Evolutionary conservation across 1,140 invertebrate species (phyloP).

Genomic region (Frieseomelitta varia): DNA sequence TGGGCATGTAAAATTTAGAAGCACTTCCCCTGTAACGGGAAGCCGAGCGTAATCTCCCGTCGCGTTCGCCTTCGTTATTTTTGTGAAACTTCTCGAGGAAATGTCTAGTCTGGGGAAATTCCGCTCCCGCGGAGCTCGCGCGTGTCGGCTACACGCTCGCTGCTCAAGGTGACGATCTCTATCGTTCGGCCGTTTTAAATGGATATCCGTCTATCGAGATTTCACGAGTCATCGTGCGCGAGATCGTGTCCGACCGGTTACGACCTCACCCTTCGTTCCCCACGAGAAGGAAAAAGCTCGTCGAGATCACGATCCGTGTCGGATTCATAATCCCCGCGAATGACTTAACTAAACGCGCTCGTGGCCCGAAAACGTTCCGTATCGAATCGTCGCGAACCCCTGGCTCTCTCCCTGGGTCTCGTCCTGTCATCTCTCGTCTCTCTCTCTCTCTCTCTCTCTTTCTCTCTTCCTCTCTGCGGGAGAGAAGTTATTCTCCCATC

Average conservation of each 20-base stretch:
- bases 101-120: background rate
- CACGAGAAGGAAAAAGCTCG: slow-evolving; percentile 7
- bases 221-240: slow-evolving; percentile 11
- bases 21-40: slow-evolving; percentile 25
- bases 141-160: background rate
- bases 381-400: slow-evolving; percentile 66
- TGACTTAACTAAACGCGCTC: slow-evolving; percentile 75
- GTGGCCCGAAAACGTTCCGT: slow-evolving; percentile 70
- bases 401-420: slow-evolving; percentile 1
- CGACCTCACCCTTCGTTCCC: slow-evolving; percentile 47
- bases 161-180: no score
- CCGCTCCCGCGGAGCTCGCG: background rate
- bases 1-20: slow-evolving; percentile 34
- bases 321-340: slow-evolving; percentile 73
- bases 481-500: slow-evolving; percentile 70
- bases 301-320: slow-evolving; percentile 65
- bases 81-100: background rate
- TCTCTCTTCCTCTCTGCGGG: slow-evolving; percentile 22
- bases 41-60: slow-evolving; percentile 4
- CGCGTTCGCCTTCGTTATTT: slow-evolving; percentile 2
- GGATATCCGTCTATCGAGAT: background rate
- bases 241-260: background rate
- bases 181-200: background rate
- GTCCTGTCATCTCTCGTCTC: background rate
- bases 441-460: slow-evolving; percentile 38